Evolutionary conservation across 2,797 vertebrate species (phyloP), one percentile per base, ranked within the genome.

Genomic region (Dipus sagitta): DNA sequence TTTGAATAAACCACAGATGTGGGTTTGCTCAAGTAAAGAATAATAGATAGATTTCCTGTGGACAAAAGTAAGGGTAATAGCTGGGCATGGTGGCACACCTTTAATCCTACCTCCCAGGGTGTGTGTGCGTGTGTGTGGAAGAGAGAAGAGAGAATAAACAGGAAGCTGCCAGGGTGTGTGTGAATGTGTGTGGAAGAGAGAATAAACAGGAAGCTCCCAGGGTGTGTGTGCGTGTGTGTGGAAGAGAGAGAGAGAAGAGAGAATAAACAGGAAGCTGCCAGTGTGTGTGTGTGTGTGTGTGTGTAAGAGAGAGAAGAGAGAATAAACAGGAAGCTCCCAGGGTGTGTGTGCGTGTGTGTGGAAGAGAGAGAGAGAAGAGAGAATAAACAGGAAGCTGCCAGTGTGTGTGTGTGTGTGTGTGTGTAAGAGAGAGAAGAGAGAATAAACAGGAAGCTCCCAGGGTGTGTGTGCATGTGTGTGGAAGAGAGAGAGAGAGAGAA

Each of bases 1-100:
- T 88, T 94, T 68, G 58, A 96, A 77, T 80, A 75, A 81, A 58
- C 62, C 14, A 7, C 15, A 81, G 54, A 58, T 72, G 84, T 74
- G 67, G 13, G 74, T 88, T 79, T 86, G 52, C 30, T 74, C 60
- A 78, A n/a, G 3, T 58, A 11, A 65, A 85, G 38, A 34, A 17
- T 88, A 58, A 70, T 38, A 0, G 10, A n/a, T 78, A 32, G 38
- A 15, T 88, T 94, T 92, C 65, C 13, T 28, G 0, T 65, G 13
- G 54, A 65, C 34, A 67, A 12, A 23, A 18, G 3, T 23, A 76
- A 65, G 74, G 24, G 15, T 47, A 47, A 47, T 47, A 9, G 47
- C 9, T 9, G 9, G 47, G 47, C 47, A 10, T 47, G 47, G 47
- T 47, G 47, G 47, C 47, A 9, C 47, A 47, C 47, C 47, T 47